Percentiles rank a stretch among this genome's conserved stretches.
Evolutionary conservation across 2,888 invertebrate genomes (phyloP).

Genomic region (Byasa hedistus): DNA sequence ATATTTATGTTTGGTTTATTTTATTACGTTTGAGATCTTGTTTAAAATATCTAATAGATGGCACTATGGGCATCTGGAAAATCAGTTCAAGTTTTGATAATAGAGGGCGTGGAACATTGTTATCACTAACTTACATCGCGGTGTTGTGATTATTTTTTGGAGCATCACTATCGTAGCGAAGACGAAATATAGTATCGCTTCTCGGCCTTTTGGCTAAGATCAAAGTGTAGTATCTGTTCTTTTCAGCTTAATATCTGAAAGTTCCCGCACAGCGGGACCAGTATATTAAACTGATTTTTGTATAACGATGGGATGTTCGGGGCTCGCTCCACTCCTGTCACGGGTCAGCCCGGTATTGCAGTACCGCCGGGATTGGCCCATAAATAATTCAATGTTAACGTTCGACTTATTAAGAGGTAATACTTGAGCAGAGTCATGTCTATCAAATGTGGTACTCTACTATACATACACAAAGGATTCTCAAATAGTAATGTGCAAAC

Average conservation of each 20-base stretch:
- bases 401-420: no score
- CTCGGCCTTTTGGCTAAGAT: no score
- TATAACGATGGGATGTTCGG: constrained; percentile 43
- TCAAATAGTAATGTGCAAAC: no score
- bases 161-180: not conserved
- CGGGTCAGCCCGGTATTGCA: constrained; percentile 48
- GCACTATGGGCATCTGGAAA: not conserved
- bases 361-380: constrained; percentile 47
- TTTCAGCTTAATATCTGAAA: constrained; percentile 1
- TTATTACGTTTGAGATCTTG: not conserved
- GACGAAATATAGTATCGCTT: not conserved
- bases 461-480: no score
- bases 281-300: constrained; percentile 35
- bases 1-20: no score
- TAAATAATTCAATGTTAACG: not conserved
- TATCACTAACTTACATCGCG: not conserved
- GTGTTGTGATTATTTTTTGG: not conserved
- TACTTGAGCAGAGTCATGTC: no score
- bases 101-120: not conserved
- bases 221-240: not conserved
- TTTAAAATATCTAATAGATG: not conserved
- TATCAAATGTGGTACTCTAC: no score
- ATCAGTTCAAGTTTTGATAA: not conserved
- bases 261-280: not conserved
- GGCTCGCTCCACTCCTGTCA: constrained; percentile 48